Percentiles rank a stretch among this genome's conserved stretches.
phyloP scores from a whole-genome alignment of 2,797 vertebrate species.

The Labeo calbasu region DNA sequence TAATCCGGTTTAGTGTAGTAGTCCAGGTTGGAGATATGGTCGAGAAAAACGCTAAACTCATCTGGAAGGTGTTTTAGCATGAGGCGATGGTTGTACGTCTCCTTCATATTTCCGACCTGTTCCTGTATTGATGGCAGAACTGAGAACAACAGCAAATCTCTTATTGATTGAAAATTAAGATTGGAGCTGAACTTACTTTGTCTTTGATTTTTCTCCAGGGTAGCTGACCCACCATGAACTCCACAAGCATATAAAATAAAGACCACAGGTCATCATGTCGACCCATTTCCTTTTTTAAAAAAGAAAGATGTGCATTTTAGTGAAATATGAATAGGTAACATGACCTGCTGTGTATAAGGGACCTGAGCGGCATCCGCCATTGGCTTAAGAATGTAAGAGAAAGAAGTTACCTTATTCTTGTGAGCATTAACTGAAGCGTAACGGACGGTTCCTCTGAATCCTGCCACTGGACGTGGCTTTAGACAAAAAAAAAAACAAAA shows the following conservation, averaged over 20 bases:
- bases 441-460: slow-evolving; percentile 96
- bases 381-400: neutral
- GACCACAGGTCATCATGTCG: slow-evolving; percentile 98
- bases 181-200: slow-evolving; percentile 81
- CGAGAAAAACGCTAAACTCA: slow-evolving; percentile 91
- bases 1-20: slow-evolving; percentile 98
- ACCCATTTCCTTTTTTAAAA: slow-evolving; percentile 89
- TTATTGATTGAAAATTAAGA: neutral
- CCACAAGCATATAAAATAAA: slow-evolving; percentile 98
- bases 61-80: slow-evolving; percentile 97
- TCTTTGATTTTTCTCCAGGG: slow-evolving; percentile 99
- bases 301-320: slow-evolving; percentile 12
- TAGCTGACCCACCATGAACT: slow-evolving; percentile 94
- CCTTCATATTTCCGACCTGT: slow-evolving; percentile 97
- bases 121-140: slow-evolving; percentile 78
- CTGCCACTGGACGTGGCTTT: slow-evolving; percentile 94
- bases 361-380: neutral
- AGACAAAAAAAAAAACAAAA: slow-evolving; percentile 39
- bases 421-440: slow-evolving; percentile 98
- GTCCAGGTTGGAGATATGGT: slow-evolving; percentile 92
- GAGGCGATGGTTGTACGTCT: slow-evolving; percentile 92
- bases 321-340: slow-evolving; percentile 1
- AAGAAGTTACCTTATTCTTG: slow-evolving; percentile 87
- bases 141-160: neutral
- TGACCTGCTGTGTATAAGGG: neutral